These are phyloP conservation scores for Spodoptera exigua DNA, from an alignment of 2,888 invertebrate species.

Conservation along the genomic window DNA sequence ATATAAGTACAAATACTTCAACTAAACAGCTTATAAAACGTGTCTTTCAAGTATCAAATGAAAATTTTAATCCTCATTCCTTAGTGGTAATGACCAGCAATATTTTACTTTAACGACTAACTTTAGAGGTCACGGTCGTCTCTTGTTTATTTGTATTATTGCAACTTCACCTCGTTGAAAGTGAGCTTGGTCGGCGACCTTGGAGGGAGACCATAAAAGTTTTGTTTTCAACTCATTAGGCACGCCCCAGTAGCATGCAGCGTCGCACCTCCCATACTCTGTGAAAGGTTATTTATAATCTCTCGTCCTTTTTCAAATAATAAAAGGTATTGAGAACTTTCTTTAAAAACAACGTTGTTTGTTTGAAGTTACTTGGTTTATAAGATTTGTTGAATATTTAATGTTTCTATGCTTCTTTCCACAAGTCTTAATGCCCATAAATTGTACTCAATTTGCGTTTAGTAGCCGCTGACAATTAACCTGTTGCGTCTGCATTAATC, in stretches of 20 bases:
- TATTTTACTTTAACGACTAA: conserved; percentile 37
- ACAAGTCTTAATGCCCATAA: no score
- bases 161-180: conserved; percentile 29
- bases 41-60: conserved; percentile 1
- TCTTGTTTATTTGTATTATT: conserved; percentile 37
- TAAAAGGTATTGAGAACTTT: neutral
- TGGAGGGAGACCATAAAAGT: conserved; percentile 36
- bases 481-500: conserved; percentile 37
- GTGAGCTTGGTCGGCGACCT: conserved; percentile 23
- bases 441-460: no score
- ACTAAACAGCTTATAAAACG: neutral
- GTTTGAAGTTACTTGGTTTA: no score
- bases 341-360: no score
- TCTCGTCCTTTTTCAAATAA: neutral
- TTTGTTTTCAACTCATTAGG: conserved; percentile 41
- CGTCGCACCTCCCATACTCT: conserved; percentile 7
- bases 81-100: conserved; percentile 31
- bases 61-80: conserved; percentile 12
- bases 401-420: no score
- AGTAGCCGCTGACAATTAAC: conserved; percentile 19
- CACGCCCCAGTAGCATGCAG: conserved; percentile 6
- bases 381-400: no score
- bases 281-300: conserved; percentile 11
- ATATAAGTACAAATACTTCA: neutral
- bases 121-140: conserved; percentile 36